Conservation (phyloP, 2,888 invertebrate species). For the Himalopsyche japonica region DNA sequence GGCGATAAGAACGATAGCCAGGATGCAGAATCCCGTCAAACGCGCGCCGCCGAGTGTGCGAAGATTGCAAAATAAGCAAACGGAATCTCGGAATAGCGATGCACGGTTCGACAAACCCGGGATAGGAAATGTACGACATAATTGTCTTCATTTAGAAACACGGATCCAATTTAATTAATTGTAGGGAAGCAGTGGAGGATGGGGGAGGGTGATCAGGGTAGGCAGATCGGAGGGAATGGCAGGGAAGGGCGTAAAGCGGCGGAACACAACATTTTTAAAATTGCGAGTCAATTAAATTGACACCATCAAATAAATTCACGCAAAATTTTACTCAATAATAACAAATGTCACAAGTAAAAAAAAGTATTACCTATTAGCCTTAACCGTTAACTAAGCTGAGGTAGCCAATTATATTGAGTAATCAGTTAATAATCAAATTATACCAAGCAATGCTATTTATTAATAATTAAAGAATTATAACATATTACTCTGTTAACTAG, state of each 20-base stretch:
- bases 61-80: not conserved
- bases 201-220: not conserved
- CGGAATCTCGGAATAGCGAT: not conserved
- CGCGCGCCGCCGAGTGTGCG: not conserved
- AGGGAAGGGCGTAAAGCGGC: not conserved
- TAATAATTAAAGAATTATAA: no score
- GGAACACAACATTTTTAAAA: not conserved
- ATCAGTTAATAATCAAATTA: no score
- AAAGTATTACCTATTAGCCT: no score
- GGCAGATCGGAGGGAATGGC: not conserved
- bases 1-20: not conserved
- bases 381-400: no score
- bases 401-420: no score
- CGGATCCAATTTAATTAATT: conserved; percentile 25
- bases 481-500: no score
- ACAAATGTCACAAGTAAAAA: no score
- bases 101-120: not conserved
- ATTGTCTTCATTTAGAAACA: conserved; percentile 22
- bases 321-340: no score
- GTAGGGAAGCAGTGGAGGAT: not conserved
- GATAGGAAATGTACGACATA: not conserved
- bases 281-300: no score
- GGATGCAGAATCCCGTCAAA: not conserved
- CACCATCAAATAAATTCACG: no score
- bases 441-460: no score